These are phyloP conservation scores for Sitta carolinensis DNA, from an alignment of 2,797 vertebrate species.

Conservation along the genomic window DNA sequence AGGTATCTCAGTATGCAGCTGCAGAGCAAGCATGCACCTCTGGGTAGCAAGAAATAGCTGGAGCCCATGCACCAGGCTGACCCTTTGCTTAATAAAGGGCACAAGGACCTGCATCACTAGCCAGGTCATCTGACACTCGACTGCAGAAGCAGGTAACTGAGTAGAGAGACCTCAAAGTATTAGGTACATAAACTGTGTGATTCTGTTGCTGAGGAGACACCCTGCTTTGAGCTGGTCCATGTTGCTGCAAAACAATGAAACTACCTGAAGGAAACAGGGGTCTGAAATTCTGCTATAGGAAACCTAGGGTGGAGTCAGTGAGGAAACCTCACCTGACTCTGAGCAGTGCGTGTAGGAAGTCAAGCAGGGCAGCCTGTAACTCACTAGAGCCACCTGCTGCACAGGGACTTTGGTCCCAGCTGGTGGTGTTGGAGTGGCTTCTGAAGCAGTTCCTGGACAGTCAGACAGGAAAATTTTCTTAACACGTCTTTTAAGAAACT, in stretches of 20 bases:
- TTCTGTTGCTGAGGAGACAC: neutral
- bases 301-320: accelerated
- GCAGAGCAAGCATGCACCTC: neutral
- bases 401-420: neutral
- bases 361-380: neutral
- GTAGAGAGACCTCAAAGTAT: neutral
- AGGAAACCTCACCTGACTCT: neutral
- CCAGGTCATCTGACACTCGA: neutral
- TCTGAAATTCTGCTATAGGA: neutral
- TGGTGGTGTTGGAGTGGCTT: neutral
- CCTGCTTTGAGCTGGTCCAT: too few relatives aligned
- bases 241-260: neutral
- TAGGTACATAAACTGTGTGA: neutral
- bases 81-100: neutral
- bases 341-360: too few relatives aligned
- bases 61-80: neutral
- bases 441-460: accelerated
- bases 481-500: neutral
- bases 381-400: neutral
- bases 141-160: neutral
- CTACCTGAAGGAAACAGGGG: neutral
- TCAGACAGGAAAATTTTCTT: neutral
- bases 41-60: neutral
- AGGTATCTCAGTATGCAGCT: neutral
- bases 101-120: neutral